These are phyloP conservation scores for Heliconius hewitsoni DNA, from an alignment of 1,140 invertebrate genomes.

Conservation along the genomic window DNA sequence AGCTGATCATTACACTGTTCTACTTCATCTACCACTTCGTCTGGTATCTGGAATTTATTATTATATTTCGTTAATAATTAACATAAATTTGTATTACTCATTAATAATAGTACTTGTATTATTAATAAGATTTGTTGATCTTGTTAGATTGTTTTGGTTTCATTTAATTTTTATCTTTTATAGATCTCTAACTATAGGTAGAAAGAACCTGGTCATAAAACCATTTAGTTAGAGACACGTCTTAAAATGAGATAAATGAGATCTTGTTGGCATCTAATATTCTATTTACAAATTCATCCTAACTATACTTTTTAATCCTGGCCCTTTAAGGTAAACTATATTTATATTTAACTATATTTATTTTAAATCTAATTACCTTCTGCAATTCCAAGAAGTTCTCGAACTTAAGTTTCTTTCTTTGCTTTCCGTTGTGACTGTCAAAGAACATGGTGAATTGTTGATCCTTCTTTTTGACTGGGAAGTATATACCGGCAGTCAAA, in stretches of 20 bases:
- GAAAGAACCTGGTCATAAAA: no score
- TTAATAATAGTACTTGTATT: no score
- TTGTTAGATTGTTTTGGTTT: background rate
- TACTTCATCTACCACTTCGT: conserved; percentile 83
- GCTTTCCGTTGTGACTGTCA: conserved; percentile 85
- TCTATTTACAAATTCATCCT: no score
- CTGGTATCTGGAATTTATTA: conserved; percentile 79
- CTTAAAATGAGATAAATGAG: no score
- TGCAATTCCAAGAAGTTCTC: conserved; percentile 83
- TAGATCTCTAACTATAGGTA: no score
- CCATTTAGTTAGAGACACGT: no score
- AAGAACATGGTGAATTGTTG: conserved; percentile 90
- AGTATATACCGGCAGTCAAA: conserved; percentile 91
- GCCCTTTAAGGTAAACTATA: no score
- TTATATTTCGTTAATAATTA: conserved; percentile 5
- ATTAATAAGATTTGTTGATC: background rate
- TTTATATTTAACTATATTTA: no score
- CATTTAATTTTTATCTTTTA: no score
- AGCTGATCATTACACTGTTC: conserved; percentile 87
- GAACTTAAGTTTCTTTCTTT: conserved; percentile 87
- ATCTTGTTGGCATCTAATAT: no score
- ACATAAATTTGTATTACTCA: background rate
- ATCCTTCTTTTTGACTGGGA: conserved; percentile 85
- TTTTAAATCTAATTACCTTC: conserved; percentile 78
- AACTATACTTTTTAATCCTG: no score